Conservation (phyloP, 2,888 invertebrate species). For the Agrilus mali region DNA sequence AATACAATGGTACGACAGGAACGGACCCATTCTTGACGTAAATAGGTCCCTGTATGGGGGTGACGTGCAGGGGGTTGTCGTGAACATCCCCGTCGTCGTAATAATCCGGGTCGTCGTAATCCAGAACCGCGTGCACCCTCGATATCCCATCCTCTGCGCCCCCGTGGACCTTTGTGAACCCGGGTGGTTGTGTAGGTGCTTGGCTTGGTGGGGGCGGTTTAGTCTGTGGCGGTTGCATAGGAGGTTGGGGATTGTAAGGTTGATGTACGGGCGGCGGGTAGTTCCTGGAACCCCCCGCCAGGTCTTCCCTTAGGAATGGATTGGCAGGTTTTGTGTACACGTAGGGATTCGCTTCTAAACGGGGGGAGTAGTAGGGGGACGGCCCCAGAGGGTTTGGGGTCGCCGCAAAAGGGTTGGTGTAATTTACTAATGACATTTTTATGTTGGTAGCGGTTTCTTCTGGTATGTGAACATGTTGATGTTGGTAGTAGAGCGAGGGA, state of each 20-base stretch:
- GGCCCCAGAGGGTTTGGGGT: too few relatives aligned
- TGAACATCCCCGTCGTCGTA: constrained; percentile 49
- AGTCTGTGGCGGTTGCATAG: constrained; percentile 2
- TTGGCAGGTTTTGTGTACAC: constrained; percentile 24
- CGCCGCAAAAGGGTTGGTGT: too few relatives aligned
- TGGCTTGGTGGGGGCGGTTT: constrained; percentile 4
- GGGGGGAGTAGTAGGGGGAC: too few relatives aligned
- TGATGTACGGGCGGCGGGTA: background rate
- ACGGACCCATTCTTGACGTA: constrained; percentile 72
- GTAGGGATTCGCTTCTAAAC: too few relatives aligned
- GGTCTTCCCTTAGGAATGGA: background rate
- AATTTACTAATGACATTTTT: too few relatives aligned
- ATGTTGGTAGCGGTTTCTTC: too few relatives aligned
- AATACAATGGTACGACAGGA: constrained; percentile 76
- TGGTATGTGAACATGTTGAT: too few relatives aligned
- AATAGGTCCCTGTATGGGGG: constrained; percentile 82
- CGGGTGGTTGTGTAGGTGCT: constrained; percentile 42
- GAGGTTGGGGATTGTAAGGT: background rate
- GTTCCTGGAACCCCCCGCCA: constrained; percentile 3
- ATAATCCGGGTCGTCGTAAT: constrained; percentile 50
- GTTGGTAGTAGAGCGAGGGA: too few relatives aligned
- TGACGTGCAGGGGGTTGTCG: constrained; percentile 47
- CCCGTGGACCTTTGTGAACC: constrained; percentile 52
- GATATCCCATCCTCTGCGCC: constrained; percentile 42
- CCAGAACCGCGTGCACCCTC: constrained; percentile 58